Conservation (phyloP, 2,888 invertebrate genomes). For the Acrobasis repandana region DNA sequence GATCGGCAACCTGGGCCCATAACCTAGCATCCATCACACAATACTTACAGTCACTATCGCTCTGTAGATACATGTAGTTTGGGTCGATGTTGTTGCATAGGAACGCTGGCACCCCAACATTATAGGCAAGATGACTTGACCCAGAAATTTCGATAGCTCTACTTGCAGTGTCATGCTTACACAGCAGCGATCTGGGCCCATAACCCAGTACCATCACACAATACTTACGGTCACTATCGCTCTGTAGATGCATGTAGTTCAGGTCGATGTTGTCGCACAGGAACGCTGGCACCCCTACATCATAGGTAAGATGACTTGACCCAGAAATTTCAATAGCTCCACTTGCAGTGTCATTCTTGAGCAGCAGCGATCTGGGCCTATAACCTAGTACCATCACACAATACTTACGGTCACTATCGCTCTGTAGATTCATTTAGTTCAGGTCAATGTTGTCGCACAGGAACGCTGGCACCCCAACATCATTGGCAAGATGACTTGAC, state of each 20-base stretch:
- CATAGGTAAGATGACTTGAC: constrained; percentile 54
- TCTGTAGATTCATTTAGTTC: constrained; percentile 79
- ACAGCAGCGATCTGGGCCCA: constrained; percentile 81
- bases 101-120: constrained; percentile 82
- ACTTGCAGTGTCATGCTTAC: constrained; percentile 44
- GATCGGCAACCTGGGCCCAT: constrained; percentile 15
- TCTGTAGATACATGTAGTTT: constrained; percentile 79
- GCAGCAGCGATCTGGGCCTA: background rate
- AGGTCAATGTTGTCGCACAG: constrained; percentile 83
- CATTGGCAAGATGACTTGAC: constrained; percentile 53
- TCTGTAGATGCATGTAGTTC: constrained; percentile 79
- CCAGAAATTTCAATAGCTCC: constrained; percentile 68
- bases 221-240: constrained; percentile 70
- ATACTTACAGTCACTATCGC: constrained; percentile 70
- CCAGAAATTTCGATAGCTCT: constrained; percentile 68
- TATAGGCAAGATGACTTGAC: constrained; percentile 53
- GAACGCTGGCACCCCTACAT: constrained; percentile 82
- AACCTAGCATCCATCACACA: constrained; percentile 34
- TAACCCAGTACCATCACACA: constrained; percentile 84
- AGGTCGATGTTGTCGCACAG: constrained; percentile 83
- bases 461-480: constrained; percentile 82
- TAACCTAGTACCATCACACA: constrained; percentile 34
- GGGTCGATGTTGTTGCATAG: constrained; percentile 83
- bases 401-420: constrained; percentile 70
- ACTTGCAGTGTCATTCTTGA: too few relatives aligned